These are phyloP conservation scores for Gryon sp. DNA, from an alignment of 1,140 invertebrate species.

Conservation along the genomic window DNA sequence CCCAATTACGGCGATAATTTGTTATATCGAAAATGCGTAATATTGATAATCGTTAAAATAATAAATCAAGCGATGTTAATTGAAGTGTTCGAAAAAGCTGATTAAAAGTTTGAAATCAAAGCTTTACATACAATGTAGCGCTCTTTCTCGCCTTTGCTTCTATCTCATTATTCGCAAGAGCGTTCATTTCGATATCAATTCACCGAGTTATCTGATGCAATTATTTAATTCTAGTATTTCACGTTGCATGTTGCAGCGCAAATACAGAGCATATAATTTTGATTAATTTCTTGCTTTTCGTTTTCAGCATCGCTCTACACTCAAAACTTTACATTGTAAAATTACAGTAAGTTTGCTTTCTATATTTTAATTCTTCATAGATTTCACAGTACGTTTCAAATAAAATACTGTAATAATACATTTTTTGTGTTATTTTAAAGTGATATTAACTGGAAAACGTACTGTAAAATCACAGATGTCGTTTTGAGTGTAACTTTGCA, in stretches of 20 bases:
- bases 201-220: conserved; percentile 30
- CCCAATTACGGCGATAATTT: conserved; percentile 17
- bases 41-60: conserved; percentile 29
- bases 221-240: conserved; percentile 34
- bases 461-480: too few relatives aligned
- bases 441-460: too few relatives aligned
- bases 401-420: too few relatives aligned
- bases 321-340: too few relatives aligned
- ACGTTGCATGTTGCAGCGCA: not conserved
- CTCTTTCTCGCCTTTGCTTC: not conserved
- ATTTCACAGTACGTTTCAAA: too few relatives aligned
- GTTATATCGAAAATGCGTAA: not conserved
- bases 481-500: not conserved
- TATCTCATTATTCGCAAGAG: conserved; percentile 16
- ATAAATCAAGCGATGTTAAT: conserved; percentile 30
- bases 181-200: conserved; percentile 26
- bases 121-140: not conserved
- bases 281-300: conserved; percentile 6
- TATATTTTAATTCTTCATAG: too few relatives aligned
- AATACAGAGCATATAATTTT: conserved; percentile 9
- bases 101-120: conserved; percentile 26
- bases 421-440: too few relatives aligned
- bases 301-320: not conserved
- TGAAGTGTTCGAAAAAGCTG: conserved; percentile 12
- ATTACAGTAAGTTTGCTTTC: too few relatives aligned